A percentile compares a stretch with the other conserved stretches of the same genome.
Conservation (phyloP, 1,140 invertebrate genomes). For the Drosophila saltans region DNA sequence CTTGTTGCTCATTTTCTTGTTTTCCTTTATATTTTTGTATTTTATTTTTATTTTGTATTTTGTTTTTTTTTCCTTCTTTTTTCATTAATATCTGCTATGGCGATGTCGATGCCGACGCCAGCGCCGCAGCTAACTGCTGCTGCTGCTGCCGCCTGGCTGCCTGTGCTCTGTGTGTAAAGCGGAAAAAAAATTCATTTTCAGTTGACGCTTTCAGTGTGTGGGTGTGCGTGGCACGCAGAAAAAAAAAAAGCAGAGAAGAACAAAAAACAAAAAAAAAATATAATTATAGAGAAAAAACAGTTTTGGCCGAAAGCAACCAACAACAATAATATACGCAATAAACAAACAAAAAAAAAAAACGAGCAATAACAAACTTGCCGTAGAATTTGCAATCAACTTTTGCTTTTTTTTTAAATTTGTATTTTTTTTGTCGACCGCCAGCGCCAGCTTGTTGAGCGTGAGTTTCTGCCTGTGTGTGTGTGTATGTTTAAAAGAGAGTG, state of each 20-base stretch:
- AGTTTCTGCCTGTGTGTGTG: constrained; percentile 29
- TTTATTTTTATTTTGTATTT: constrained; percentile 45
- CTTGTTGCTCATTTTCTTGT: constrained; percentile 59
- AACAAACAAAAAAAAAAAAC: constrained; percentile 51
- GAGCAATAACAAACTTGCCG: constrained; percentile 36
- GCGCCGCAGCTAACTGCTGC: constrained; percentile 26
- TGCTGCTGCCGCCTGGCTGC: constrained; percentile 43
- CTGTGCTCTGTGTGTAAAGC: constrained; percentile 68
- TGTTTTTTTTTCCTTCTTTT: constrained; percentile 53
- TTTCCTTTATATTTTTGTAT: constrained; percentile 70
- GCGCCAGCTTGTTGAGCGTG: constrained; percentile 76
- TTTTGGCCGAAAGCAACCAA: constrained; percentile 46
- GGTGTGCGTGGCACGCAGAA: constrained; percentile 66
- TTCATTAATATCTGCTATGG: constrained; percentile 74
- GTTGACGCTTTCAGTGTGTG: constrained; percentile 74
- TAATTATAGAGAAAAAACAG: constrained; percentile 35
- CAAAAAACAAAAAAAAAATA: constrained; percentile 36
- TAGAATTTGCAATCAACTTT: constrained; percentile 63
- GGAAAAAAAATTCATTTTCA: constrained; percentile 76
- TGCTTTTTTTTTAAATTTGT: constrained; percentile 22
- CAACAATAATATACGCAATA: constrained; percentile 41
- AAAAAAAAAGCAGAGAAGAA: constrained; percentile 37
- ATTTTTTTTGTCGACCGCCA: constrained; percentile 43
- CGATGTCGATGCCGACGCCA: constrained; percentile 53
- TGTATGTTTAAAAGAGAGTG: constrained; percentile 19